Evolutionary conservation across 1,140 invertebrate genomes (phyloP).

Genomic region (Sycophaga agraensis): DNA sequence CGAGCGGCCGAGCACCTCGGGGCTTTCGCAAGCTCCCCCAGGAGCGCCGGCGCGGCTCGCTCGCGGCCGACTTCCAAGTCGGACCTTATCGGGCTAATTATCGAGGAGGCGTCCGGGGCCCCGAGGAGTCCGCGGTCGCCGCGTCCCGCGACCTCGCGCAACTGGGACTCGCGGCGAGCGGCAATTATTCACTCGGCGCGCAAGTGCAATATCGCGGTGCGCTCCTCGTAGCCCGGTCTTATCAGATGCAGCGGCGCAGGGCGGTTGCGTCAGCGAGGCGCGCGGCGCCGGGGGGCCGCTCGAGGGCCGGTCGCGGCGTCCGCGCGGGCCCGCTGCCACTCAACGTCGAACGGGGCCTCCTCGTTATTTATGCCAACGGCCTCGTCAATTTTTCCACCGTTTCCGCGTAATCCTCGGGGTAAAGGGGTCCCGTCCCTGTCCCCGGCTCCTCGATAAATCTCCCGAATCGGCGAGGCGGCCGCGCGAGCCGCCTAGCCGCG

Average conservation of each 20-base stretch:
- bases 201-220: neutral
- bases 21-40: neutral
- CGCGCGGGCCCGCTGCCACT: too few species aligned
- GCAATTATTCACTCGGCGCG: conserved; percentile 8
- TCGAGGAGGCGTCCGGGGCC: neutral
- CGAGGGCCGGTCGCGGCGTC: too few species aligned
- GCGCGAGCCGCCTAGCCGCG: too few species aligned
- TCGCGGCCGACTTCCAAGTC: neutral
- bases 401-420: too few species aligned
- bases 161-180: neutral
- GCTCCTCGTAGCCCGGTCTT: neutral
- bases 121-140: neutral
- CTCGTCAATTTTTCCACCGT: too few species aligned
- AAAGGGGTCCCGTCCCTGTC: too few species aligned
- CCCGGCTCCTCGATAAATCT: too few species aligned
- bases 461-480: too few species aligned
- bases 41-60: too few species aligned
- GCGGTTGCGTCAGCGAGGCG: neutral
- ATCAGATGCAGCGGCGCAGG: neutral
- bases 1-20: neutral
- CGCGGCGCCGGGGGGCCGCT: too few species aligned
- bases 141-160: neutral
- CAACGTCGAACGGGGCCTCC: too few species aligned
- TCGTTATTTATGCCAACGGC: too few species aligned
- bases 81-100: conserved; percentile 5